phyloP scores from a whole-genome alignment of 2,113 vertebrate genomes.

The Ictalurus punctatus region DNA sequence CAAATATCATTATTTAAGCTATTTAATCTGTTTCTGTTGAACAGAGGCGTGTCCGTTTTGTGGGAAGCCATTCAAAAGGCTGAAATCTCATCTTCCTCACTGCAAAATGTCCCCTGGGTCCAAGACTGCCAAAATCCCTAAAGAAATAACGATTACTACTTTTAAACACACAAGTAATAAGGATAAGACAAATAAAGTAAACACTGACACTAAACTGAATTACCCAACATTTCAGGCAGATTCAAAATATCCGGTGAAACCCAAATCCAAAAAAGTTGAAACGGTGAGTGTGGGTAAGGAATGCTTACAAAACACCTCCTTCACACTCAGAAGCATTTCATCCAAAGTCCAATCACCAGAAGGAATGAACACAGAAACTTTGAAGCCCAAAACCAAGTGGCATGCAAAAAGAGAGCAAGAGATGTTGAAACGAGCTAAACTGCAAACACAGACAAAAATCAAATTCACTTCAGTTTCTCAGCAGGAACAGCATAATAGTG shows the following conservation, averaged over 20 bases:
- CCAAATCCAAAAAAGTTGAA: background rate
- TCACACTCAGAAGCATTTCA: background rate
- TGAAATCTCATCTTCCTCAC: conserved; percentile 84
- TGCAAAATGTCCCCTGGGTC: conserved; percentile 72
- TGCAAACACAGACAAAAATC: conserved; percentile 6
- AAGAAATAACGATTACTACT: background rate
- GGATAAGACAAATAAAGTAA: background rate
- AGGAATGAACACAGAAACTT: background rate
- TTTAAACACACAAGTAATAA: background rate
- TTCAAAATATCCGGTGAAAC: background rate
- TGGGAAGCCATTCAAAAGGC: conserved; percentile 79
- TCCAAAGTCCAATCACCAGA: conserved; percentile 7
- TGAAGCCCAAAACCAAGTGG: conserved; percentile 42
- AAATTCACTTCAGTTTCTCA: conserved; percentile 3
- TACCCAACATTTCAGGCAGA: background rate
- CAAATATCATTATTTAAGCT: background rate
- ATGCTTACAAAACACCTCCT: background rate
- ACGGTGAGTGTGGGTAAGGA: background rate
- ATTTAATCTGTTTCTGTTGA: background rate
- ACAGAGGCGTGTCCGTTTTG: conserved; percentile 83
- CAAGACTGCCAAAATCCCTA: conserved; percentile 49
- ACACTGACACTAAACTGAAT: background rate
- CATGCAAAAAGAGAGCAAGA: conserved; percentile 47
- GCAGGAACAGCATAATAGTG: background rate
- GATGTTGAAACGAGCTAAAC: conserved; percentile 2